Base-by-base conservation (phyloP, 2,797 vertebrate genomes). In the Petrocephalus sullivani region DNA sequence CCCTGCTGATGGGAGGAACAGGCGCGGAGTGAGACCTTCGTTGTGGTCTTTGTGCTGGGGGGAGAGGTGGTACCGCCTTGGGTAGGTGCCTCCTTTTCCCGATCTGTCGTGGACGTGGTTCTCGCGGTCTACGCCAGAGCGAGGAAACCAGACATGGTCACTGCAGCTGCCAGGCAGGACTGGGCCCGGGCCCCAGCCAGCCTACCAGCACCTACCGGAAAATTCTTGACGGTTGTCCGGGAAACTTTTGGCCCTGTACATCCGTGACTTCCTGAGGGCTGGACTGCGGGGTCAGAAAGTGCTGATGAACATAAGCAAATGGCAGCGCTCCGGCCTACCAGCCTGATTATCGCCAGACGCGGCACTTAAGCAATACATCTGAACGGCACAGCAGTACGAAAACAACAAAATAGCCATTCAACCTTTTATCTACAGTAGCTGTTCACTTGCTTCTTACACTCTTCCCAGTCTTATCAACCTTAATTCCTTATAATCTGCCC, bases 11-110 rank as follows among this genome's bases (percentile, higher is more conserved):
- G 71, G 49, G n/a, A 83, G 9, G 9, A 51, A n/a, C 19, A 21
- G n/a, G 46, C 8, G 5, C 37, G 9, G 56, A 4, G 1, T 21
- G 89, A 89, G 53, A 99, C 98, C 98, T 54, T 99, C 98, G 0
- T 88, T 98, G 94, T 97, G 98, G 94, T 99, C 98, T 92, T 99
- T 99, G 91, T 98, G 97, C 90, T 99, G 98, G 90, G 98, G 91
- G 64, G 97, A 98, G 85, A 99, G 96, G 0, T 98, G 98, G 94
- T 98, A 99, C 92, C 98, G 95, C 10, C 98, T 96, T 12, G 98
- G 98, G 91, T 97, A 99, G 6, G 98, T 99, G 51, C 98, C 98
- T 28, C 98, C 98, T 91, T 99, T 99, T 61, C 97, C 97, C 0
- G 96, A 95, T 93, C 97, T 97, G 95, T 99, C 98, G 54, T 96